Evolutionary conservation across 1,140 invertebrate species (phyloP).

Genomic region (Drosophila lowei): DNA sequence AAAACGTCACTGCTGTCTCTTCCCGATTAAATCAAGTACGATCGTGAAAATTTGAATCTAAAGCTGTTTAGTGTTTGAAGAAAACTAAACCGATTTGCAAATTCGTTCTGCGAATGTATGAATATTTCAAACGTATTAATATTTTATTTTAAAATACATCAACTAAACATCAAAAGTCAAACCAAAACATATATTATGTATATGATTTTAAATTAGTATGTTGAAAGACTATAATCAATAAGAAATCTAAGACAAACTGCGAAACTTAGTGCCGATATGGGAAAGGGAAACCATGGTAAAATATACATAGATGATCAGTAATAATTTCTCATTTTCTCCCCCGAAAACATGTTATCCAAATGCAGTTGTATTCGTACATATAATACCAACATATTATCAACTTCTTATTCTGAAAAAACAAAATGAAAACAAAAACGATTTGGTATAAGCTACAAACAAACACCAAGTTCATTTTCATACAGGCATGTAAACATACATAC

Average conservation of each 20-base stretch:
- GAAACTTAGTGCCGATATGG: constrained; percentile 5
- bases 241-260: constrained; percentile 15
- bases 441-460: constrained; percentile 11
- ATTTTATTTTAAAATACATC: no score
- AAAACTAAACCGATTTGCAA: no score
- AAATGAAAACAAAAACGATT: constrained; percentile 5
- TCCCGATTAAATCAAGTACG: no score
- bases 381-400: constrained; percentile 19
- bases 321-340: constrained; percentile 10
- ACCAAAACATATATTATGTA: constrained; percentile 23
- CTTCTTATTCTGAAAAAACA: constrained; percentile 19
- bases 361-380: constrained; percentile 17
- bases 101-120: no score
- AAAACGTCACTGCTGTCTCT: no score
- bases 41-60: no score
- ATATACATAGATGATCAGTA: constrained; percentile 11
- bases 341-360: constrained; percentile 1
- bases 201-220: constrained; percentile 5
- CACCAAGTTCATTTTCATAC: constrained; percentile 16
- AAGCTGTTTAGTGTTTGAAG: no score
- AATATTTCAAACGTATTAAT: no score
- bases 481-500: constrained; percentile 14
- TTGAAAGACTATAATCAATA: constrained; percentile 33
- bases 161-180: constrained; percentile 30
- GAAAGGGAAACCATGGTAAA: constrained; percentile 1